A percentile compares a stretch with the other conserved stretches of the same genome.
Conservation (phyloP, 2,888 invertebrate genomes). For the Agrotis clavis region DNA sequence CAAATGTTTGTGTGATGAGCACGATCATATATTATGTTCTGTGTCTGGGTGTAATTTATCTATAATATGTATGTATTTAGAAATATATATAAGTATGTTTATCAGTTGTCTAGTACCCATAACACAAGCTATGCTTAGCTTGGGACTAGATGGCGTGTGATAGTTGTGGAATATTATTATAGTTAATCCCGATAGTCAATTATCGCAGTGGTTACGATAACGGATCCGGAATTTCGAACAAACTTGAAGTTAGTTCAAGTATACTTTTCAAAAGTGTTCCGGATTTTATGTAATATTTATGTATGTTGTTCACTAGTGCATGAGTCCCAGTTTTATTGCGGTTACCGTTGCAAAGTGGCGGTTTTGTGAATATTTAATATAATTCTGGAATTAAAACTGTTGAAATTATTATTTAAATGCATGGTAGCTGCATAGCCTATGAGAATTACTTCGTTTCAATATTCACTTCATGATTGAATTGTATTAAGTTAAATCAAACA, state of each 20-base stretch:
- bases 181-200: constrained; percentile 72
- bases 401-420: background rate
- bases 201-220: constrained; percentile 55
- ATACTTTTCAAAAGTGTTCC: constrained; percentile 1
- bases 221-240: constrained; percentile 57
- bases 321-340: constrained; percentile 16
- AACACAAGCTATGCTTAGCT: too few relatives aligned
- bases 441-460: too few relatives aligned
- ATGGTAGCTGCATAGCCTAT: background rate
- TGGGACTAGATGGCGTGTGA: too few relatives aligned
- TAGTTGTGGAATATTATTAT: too few relatives aligned
- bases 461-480: too few relatives aligned
- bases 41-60: too few relatives aligned
- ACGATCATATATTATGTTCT: too few relatives aligned
- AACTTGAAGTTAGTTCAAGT: background rate
- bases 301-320: constrained; percentile 18
- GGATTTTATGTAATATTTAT: constrained; percentile 3
- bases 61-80: too few relatives aligned
- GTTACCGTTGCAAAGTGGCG: constrained; percentile 13
- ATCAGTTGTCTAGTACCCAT: too few relatives aligned
- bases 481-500: too few relatives aligned
- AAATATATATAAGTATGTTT: too few relatives aligned
- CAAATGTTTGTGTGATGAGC: too few relatives aligned
- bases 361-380: constrained; percentile 29
- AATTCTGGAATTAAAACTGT: background rate